A percentile compares a stretch with the other conserved stretches of the same genome.
Evolutionary conservation across 92 coral and sea anemone species (phyloP).

Genomic region (Paramuricea clavata): DNA sequence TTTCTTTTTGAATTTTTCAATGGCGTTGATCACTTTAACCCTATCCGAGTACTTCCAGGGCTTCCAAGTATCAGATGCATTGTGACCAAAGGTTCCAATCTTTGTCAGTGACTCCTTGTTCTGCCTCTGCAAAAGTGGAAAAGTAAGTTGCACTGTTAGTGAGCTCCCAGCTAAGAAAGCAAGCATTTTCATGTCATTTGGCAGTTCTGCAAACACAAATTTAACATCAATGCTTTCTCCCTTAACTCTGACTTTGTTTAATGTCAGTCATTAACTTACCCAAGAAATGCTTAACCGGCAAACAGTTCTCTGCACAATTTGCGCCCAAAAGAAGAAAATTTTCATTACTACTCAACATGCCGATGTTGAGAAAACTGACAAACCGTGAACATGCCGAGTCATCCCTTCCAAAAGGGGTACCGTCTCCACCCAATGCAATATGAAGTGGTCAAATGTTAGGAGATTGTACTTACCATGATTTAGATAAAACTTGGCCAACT

Average conservation of each 20-base stretch:
- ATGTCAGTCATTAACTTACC: slow-evolving; percentile 33
- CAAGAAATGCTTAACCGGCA: too few relatives aligned
- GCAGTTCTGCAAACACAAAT: too few relatives aligned
- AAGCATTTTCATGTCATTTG: too few relatives aligned
- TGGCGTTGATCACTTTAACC: slow-evolving; percentile 22
- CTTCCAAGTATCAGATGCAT: slow-evolving; percentile 52
- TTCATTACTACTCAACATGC: slow-evolving; percentile 53
- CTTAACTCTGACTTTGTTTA: slow-evolving; percentile 38
- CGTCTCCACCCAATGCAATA: too few relatives aligned
- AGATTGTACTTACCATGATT: too few relatives aligned
- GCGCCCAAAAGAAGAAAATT: slow-evolving; percentile 65
- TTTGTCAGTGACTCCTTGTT: neutral
- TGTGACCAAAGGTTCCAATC: slow-evolving; percentile 54
- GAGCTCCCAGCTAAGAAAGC: too few relatives aligned
- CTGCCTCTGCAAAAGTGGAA: too few relatives aligned
- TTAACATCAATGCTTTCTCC: too few relatives aligned
- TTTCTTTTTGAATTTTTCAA: slow-evolving; percentile 5
- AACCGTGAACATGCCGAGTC: too few relatives aligned
- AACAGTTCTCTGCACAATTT: slow-evolving; percentile 60
- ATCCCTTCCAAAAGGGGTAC: too few relatives aligned
- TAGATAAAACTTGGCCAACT: too few relatives aligned
- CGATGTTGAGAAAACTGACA: slow-evolving; percentile 48
- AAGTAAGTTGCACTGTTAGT: too few relatives aligned
- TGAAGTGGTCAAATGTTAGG: slow-evolving; percentile 10
- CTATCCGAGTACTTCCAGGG: slow-evolving; percentile 50